These are phyloP conservation scores for Anthophora plumipes DNA, from an alignment of 2,888 invertebrate genomes.

Conservation along the genomic window DNA sequence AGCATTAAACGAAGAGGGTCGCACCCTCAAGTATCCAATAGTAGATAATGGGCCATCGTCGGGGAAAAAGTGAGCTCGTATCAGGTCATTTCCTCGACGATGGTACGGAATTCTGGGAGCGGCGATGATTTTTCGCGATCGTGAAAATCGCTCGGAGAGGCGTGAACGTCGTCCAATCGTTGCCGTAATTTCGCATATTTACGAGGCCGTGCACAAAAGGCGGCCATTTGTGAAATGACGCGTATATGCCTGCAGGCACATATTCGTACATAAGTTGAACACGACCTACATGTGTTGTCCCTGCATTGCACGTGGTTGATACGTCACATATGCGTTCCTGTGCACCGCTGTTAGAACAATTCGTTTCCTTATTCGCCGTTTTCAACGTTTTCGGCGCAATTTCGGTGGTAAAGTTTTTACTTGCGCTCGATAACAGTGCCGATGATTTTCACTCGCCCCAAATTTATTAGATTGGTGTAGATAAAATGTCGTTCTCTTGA, in stretches of 20 bases:
- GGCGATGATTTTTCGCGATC: constrained; percentile 44
- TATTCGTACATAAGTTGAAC: neutral
- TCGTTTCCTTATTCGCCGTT: constrained; percentile 24
- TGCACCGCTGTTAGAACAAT: constrained; percentile 7
- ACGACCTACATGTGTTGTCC: constrained; percentile 13
- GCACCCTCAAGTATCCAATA: neutral
- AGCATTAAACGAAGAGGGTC: neutral
- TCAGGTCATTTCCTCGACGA: neutral
- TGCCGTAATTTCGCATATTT: constrained; percentile 68
- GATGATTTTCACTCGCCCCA: too few species aligned
- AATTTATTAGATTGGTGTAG: too few species aligned
- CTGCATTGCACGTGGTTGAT: neutral
- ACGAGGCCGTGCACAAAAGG: constrained; percentile 60
- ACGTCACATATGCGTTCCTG: constrained; percentile 12
- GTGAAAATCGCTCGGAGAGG: constrained; percentile 54
- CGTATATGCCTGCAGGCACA: constrained; percentile 19
- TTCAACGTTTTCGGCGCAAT: constrained; percentile 4
- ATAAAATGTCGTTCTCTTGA: too few species aligned
- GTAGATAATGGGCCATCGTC: neutral
- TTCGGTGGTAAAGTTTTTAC: too few species aligned
- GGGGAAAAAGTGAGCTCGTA: neutral
- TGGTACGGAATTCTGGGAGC: constrained; percentile 10
- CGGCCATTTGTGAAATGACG: constrained; percentile 70
- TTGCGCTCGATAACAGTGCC: too few species aligned
- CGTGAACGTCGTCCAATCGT: constrained; percentile 59